Evolutionary conservation across 2,113 vertebrate species (phyloP).

Genomic region (Trochalopteron elliotii): DNA sequence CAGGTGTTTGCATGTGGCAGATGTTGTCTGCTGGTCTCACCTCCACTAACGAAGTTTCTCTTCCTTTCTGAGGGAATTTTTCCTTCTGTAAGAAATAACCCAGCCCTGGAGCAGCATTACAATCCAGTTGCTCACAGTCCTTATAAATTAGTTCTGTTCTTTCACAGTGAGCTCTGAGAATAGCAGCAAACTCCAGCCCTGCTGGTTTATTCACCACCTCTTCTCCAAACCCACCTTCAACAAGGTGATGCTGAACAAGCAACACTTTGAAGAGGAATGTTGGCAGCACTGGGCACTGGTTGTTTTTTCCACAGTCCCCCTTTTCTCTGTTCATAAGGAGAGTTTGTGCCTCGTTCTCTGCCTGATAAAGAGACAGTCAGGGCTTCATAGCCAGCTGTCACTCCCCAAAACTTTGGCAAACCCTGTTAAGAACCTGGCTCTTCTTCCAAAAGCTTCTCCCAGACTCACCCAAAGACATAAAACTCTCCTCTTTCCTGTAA

Average conservation of each 20-base stretch:
- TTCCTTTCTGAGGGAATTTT: background rate
- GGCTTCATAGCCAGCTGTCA: background rate
- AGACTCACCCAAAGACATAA: background rate
- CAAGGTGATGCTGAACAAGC: background rate
- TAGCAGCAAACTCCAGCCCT: background rate
- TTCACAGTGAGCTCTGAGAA: background rate
- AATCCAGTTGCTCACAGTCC: background rate
- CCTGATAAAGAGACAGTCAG: background rate
- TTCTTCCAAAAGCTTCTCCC: background rate
- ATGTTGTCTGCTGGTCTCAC: background rate
- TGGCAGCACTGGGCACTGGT: fast-evolving
- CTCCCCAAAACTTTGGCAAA: background rate
- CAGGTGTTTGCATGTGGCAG: background rate
- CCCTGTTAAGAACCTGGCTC: background rate
- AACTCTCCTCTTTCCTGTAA: constrained; percentile 8
- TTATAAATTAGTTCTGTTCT: background rate
- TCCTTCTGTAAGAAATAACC: background rate
- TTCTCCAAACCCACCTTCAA: background rate
- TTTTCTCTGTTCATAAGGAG: background rate
- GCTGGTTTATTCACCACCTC: background rate
- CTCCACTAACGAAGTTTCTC: background rate
- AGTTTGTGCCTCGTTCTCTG: background rate
- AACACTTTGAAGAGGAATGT: background rate
- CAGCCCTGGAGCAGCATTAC: background rate
- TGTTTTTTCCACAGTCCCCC: background rate